Percentiles rank a stretch among this genome's conserved stretches.
These are phyloP conservation scores for Apis cerana DNA, from an alignment of 1,140 invertebrate genomes.

Conservation along the genomic window DNA sequence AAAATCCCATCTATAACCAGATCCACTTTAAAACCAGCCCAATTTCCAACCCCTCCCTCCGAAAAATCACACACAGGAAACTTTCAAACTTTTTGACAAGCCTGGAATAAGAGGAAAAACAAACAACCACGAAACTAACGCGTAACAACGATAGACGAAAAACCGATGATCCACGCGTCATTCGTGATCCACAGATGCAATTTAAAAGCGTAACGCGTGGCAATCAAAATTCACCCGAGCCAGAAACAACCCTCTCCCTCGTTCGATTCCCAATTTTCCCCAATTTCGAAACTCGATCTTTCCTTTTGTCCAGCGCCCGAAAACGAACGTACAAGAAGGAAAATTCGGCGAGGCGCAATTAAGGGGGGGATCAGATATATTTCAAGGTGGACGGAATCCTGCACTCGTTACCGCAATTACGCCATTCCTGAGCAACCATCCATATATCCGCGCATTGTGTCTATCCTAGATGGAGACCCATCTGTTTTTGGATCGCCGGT, in stretches of 20 bases:
- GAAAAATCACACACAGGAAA: too few relatives aligned
- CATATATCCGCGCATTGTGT: constrained; percentile 72
- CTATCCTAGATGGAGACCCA: constrained; percentile 42
- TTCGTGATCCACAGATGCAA: not conserved
- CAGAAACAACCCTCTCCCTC: not conserved
- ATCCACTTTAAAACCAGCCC: too few relatives aligned
- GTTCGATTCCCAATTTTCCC: constrained; percentile 2
- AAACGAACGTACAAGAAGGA: not conserved
- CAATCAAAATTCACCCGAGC: constrained; percentile 2
- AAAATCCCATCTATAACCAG: too few relatives aligned
- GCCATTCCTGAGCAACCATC: constrained; percentile 67
- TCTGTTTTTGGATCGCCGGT: constrained; percentile 62
- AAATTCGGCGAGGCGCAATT: constrained; percentile 8
- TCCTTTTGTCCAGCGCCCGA: too few relatives aligned
- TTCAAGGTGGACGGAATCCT: constrained; percentile 29
- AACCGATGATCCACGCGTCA: not conserved
- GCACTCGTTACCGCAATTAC: constrained; percentile 62
- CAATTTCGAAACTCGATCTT: too few relatives aligned
- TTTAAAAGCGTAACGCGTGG: not conserved
- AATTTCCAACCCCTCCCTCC: too few relatives aligned
- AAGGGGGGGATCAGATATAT: constrained; percentile 18
- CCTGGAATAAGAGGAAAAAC: not conserved
- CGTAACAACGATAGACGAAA: not conserved
- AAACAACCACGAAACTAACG: not conserved
- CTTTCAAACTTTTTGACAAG: not conserved